A percentile compares a stretch with the other conserved stretches of the same genome.
phyloP scores from a whole-genome alignment of 2,797 vertebrate genomes.

The Hemitrygon akajei region DNA sequence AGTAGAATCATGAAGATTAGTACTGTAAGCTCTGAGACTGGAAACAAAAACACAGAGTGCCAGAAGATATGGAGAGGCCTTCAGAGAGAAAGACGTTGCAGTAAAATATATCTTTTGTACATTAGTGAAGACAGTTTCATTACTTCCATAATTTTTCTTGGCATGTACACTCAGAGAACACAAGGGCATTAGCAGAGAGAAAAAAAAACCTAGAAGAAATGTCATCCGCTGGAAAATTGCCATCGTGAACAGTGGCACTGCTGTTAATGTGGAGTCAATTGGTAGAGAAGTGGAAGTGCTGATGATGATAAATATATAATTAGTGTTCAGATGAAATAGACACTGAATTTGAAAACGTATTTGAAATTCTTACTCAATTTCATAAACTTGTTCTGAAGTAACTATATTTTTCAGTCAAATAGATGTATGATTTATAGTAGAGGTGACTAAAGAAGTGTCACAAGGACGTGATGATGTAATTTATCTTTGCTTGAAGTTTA shows the following conservation, averaged over 20 bases:
- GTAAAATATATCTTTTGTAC: neutral
- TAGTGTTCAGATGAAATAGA: neutral
- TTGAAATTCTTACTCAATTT: neutral
- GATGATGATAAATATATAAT: neutral
- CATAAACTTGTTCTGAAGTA: neutral
- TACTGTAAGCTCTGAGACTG: neutral
- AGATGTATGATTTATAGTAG: neutral
- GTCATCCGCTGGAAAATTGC: neutral
- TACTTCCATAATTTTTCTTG: neutral
- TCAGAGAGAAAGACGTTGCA: neutral
- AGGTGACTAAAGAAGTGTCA: neutral
- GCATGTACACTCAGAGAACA: neutral
- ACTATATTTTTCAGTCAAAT: neutral
- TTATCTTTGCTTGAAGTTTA: neutral
- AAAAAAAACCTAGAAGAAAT: neutral
- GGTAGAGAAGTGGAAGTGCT: neutral
- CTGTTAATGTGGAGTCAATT: neutral
- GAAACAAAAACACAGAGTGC: neutral
- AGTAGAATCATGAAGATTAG: neutral
- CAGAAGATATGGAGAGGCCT: neutral
- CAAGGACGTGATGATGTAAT: neutral
- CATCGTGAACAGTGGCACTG: neutral
- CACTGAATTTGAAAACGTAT: neutral
- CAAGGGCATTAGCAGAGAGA: neutral
- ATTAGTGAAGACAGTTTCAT: neutral